Evolutionary conservation across 2,888 invertebrate species (phyloP).

Genomic region (Nebria brevicollis): DNA sequence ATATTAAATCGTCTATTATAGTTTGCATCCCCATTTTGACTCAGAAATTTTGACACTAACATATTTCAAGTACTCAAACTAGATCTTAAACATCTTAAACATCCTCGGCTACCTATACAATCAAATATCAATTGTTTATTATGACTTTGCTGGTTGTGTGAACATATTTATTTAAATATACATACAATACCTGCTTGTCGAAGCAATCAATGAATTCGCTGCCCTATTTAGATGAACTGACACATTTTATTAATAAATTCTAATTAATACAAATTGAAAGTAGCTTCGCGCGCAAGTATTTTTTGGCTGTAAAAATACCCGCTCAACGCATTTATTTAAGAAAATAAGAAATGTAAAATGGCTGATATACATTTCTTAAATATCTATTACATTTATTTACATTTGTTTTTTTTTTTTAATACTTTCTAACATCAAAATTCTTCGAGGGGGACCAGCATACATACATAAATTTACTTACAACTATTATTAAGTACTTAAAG

Average conservation of each 20-base stretch:
- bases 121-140: neutral
- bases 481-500: conserved; percentile 14
- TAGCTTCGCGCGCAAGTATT: conserved; percentile 36
- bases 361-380: conserved; percentile 49
- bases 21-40: neutral
- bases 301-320: conserved; percentile 47
- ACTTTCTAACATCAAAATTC: conserved; percentile 8
- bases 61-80: neutral
- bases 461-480: conserved; percentile 37
- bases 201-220: too few species aligned
- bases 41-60: conserved; percentile 5
- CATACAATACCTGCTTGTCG: too few species aligned
- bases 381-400: conserved; percentile 42
- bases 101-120: neutral
- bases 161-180: too few species aligned
- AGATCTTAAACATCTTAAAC: neutral
- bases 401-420: conserved; percentile 32
- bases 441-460: conserved; percentile 32
- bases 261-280: neutral
- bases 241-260: neutral
- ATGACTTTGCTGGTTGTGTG: conserved; percentile 1
- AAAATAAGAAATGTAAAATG: conserved; percentile 49
- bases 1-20: conserved; percentile 20
- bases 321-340: conserved; percentile 38
- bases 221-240: too few species aligned